These are phyloP conservation scores for Lutraria rhynchaena DNA, from an alignment of 1,140 invertebrate species.

Conservation along the genomic window DNA sequence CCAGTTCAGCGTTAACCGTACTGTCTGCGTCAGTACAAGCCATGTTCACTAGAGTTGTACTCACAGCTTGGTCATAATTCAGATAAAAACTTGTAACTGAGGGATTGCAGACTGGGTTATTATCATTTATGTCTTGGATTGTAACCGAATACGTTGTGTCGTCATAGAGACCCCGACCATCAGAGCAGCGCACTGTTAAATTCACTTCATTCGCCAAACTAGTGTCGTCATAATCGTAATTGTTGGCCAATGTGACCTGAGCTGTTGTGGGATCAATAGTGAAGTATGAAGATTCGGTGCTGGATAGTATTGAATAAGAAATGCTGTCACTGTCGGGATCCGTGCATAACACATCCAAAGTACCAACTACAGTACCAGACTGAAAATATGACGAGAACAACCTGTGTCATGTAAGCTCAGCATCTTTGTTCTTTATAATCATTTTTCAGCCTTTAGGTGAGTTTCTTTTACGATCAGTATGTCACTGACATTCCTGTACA, in stretches of 20 bases:
- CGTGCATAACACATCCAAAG: slow-evolving; percentile 3
- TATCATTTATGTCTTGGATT: slow-evolving; percentile 47
- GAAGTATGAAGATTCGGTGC: slow-evolving; percentile 40
- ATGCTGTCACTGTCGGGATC: slow-evolving; percentile 33
- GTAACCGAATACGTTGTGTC: slow-evolving; percentile 29
- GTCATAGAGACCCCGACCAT: slow-evolving; percentile 11
- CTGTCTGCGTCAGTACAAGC: slow-evolving; percentile 48
- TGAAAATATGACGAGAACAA: neutral
- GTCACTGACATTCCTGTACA: no score
- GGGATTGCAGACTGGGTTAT: slow-evolving; percentile 29
- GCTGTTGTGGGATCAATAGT: slow-evolving; percentile 11
- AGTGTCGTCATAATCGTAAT: slow-evolving; percentile 40
- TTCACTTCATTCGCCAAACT: slow-evolving; percentile 43
- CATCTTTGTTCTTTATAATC: no score
- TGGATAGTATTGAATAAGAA: slow-evolving; percentile 30
- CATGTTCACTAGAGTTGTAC: slow-evolving; percentile 5
- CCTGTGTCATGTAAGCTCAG: no score
- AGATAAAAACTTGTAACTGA: slow-evolving; percentile 13
- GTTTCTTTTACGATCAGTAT: no score
- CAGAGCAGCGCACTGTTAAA: slow-evolving; percentile 48
- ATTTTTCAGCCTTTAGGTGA: no score
- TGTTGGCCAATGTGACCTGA: neutral
- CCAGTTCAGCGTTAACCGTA: slow-evolving; percentile 46
- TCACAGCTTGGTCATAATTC: slow-evolving; percentile 25
- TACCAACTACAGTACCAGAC: slow-evolving; percentile 33